Evolutionary conservation across 2,113 vertebrate species (phyloP).

Genomic region (Lepisosteus osseus): DNA sequence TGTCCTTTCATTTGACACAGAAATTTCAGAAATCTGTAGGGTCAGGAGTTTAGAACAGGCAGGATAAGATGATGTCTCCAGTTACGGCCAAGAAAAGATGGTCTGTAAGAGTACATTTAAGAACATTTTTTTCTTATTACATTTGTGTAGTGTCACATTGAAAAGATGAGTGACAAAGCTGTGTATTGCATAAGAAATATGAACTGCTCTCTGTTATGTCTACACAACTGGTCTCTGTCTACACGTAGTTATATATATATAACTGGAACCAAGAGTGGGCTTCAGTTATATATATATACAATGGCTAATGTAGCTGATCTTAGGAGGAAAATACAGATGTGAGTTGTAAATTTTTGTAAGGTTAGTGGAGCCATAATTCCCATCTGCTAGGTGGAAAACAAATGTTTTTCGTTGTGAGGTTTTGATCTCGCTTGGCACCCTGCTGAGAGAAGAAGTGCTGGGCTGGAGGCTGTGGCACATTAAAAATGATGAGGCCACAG

Average conservation of each 20-base stretch:
- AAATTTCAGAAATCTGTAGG: slow-evolving; percentile 43
- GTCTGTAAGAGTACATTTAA: slow-evolving; percentile 40
- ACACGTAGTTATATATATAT: too few relatives aligned
- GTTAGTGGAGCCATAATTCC: not conserved
- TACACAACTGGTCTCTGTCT: not conserved
- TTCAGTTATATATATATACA: not conserved
- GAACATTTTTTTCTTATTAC: slow-evolving; percentile 22
- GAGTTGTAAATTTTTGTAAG: not conserved
- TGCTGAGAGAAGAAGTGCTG: slow-evolving; percentile 18
- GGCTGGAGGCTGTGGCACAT: slow-evolving; percentile 31
- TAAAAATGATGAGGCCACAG: slow-evolving; percentile 42
- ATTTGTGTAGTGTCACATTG: too few relatives aligned
- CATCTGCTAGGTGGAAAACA: slow-evolving; percentile 13
- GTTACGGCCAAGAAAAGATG: slow-evolving; percentile 54
- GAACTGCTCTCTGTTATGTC: too few relatives aligned
- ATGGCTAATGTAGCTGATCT: not conserved
- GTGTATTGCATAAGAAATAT: too few relatives aligned
- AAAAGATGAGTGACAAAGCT: too few relatives aligned
- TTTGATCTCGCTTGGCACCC: slow-evolving; percentile 46
- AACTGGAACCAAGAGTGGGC: not conserved
- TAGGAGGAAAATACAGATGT: not conserved
- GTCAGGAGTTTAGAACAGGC: slow-evolving; percentile 44
- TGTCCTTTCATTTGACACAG: not conserved
- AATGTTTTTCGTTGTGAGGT: slow-evolving; percentile 32
- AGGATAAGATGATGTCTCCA: slow-evolving; percentile 38